Percentiles rank a stretch among this genome's conserved stretches.
These are phyloP conservation scores for Cabera pusaria DNA, from an alignment of 2,888 invertebrate species.

Conservation along the genomic window DNA sequence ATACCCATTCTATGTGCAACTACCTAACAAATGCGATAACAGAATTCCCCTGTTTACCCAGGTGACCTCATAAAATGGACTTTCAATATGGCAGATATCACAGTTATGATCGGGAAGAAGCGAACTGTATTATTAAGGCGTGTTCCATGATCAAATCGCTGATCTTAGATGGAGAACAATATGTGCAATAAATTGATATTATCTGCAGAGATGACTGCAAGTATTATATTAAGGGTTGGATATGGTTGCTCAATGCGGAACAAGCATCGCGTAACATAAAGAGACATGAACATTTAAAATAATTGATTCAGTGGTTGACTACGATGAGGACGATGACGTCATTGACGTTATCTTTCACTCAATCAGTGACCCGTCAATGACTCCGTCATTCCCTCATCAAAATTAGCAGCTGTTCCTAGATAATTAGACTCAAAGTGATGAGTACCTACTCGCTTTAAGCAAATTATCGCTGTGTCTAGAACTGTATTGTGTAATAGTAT, in stretches of 20 bases:
- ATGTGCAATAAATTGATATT: conserved; percentile 35
- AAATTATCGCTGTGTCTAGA: conserved; percentile 11
- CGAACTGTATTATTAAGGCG: conserved; percentile 29
- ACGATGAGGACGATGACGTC: conserved; percentile 45
- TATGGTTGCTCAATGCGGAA: conserved; percentile 50
- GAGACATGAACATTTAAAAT: conserved; percentile 45
- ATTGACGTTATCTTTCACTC: conserved; percentile 44
- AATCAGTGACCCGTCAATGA: conserved; percentile 23
- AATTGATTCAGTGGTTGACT: conserved; percentile 53
- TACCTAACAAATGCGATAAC: background rate
- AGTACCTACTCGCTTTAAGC: conserved; percentile 8
- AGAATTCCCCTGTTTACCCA: conserved; percentile 12
- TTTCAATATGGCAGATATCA: background rate
- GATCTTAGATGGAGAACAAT: conserved; percentile 39
- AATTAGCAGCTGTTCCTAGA: conserved; percentile 18
- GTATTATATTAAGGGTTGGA: conserved; percentile 23
- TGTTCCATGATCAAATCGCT: conserved; percentile 32
- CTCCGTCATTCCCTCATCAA: conserved; percentile 18
- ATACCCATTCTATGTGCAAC: background rate
- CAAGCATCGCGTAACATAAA: conserved; percentile 36
- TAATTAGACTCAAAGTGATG: conserved; percentile 19
- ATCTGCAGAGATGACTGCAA: conserved; percentile 36
- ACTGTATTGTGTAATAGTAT: conserved; percentile 21
- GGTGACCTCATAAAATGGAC: conserved; percentile 17
- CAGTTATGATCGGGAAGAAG: conserved; percentile 26